Base-by-base conservation (phyloP, 2,113 vertebrate genomes). In the Chauna torquata region DNA sequence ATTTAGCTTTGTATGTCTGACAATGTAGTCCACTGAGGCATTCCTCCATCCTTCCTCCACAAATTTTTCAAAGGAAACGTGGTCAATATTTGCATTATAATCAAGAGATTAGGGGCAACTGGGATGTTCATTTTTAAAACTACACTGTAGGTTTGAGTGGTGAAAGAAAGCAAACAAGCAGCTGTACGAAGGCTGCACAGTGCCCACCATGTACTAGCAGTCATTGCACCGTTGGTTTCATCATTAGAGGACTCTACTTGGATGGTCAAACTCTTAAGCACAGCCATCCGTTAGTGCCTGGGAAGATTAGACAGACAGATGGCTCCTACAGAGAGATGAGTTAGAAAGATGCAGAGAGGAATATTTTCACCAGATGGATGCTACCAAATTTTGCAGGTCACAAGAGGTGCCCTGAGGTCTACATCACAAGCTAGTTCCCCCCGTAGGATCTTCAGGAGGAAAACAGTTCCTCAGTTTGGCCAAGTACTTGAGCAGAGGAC, bases 301-400 rank as follows among this genome's bases (percentile, higher is more conserved):
- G 50, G 91, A 95, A 92, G 94, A 95, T 89, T 19, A 91, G 83
- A 96, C 81, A 96, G 94, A 86, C 96, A 97, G 92, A 97, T 93
- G 88, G 93, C 79, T 94, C 87, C 88, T 38, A 95, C 54, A 62
- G 86, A 86, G 88, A 94, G 15, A 58, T 38, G 75, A 94, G 95
- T 96, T 95, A 92, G 62, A 94, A 96, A 94, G 86, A 93, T 75
- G 61, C 58, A 94, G 72, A 38, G 72, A 95, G 86, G 45, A 58
- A 80, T 90, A 87, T 88, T 92, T 94, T 92, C 79, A 87, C 88
- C 88, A 95, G 82, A 90, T 59, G 58, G 85, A 95, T 50, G 68
- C 68, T 94, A 90, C 79, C 96, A 96, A 88, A 61, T 88, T 93
- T 70, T 74, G 50, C 91, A 89, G 47, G 65, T 62, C 81, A 94